Evolutionary conservation across 2,797 vertebrate species (phyloP), one percentile per base, ranked within the genome.

Genomic region (Urosaurus nigricauda): DNA sequence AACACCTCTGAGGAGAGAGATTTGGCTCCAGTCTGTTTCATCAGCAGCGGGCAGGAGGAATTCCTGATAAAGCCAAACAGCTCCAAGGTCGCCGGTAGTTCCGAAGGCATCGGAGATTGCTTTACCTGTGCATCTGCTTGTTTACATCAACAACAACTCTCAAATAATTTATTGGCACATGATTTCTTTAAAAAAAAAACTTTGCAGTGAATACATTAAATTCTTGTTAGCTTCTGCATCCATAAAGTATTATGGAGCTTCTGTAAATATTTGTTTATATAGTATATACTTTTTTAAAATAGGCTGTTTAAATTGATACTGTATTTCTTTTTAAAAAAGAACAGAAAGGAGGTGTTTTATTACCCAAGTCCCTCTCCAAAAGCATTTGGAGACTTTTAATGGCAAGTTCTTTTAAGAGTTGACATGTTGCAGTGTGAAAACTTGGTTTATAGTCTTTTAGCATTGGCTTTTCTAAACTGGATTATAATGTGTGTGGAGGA

Each of bases 361-460:
- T 74, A 77, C 77, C 14, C 68, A 80, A 5, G 0, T 43, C 0
- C 9, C 78, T 17, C 2, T 84, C 58, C 70, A 94, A 90, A 92
- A 63, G 1, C 14, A 5, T 35, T 32, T 77, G 60, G 6, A 21
- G 65, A 21, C 79, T 56, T 91, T 88, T 90, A 93, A 88, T 8
- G 32, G 88, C 92, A 92, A 89, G 80, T 0, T 0, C 6, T 89
- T 86, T 88, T 89, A 87, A 88, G 56, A 73, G 8, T 53, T 88
- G 58, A 26, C 35, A 86, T 75, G 2, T 83, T 81, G 32, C 37
- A 79, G 63, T 73, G 16, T 12, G 47, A 68, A 80, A 89, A 51
- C 78, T 58, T 88, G 79, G 82, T 89, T 91, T 93, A 60, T 70
- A 80, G 58, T 82, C 19, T 91, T 92, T 89, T 79, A 87, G 60